Evolutionary conservation across 2,113 vertebrate genomes (phyloP), one percentile per base, ranked within the genome.

Genomic region (Periophthalmodon schlosseri): DNA sequence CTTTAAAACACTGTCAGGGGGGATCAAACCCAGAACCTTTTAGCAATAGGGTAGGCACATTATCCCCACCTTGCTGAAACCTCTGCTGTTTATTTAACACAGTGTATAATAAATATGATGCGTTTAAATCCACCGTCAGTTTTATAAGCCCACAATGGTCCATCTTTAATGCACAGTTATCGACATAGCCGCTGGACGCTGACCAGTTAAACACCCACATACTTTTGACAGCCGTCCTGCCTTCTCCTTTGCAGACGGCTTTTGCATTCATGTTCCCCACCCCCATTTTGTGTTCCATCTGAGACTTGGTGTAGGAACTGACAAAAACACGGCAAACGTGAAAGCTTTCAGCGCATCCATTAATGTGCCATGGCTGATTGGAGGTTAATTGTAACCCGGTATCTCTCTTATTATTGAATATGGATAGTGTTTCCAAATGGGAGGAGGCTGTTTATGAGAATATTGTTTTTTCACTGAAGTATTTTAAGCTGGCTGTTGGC

Each of bases 201-300:
- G 50, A 67, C 18, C 63, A 28, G 21, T 69, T 9, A 69, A 76
- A 71, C 36, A 36, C 66, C 66, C 54, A 39, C 56, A 47, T 67
- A 39, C 65, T 21, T 68, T 23, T 11, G n/a, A 69, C 68, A 47
- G 23, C 13, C 52, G 24, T 64, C 36, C 7, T 18, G 57, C 60
- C 58, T 56, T 73, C 46, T 60, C n/a, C 50, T 54, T 10, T 60
- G 49, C 39, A 18, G 66, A n/a, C 65, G 50, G 68, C 44, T 69
- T 49, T 16, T 73, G 33, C 34, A 21, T 73, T 23, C 13, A 21
- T 47, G 34, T 66, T 52, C 34, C 56, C 23, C n/a, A 46, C 33
- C 34, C 47, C 47, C 24, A 50, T 72, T 58, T 67, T 34, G 15
- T 67, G 61, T 58, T 34, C 21, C 66, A 68, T 50, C 15, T 33